Percentiles rank a stretch among this genome's conserved stretches.
Conservation (phyloP, 2,888 invertebrate species). For the Steinernema hermaphroditum region DNA sequence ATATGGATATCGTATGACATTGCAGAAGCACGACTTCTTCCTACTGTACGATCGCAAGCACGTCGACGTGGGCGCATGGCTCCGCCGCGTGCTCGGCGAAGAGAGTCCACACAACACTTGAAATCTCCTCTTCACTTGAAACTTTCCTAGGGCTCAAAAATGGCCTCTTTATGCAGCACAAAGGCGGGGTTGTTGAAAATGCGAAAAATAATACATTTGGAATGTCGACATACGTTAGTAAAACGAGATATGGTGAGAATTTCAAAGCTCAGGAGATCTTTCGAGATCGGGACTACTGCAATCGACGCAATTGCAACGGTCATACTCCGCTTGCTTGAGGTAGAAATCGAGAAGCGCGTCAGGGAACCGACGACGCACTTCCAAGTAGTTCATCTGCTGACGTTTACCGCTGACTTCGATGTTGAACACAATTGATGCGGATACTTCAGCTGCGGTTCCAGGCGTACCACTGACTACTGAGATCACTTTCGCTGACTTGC, state of each 20-base stretch:
- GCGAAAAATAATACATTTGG: no score
- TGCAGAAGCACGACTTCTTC: conserved; percentile 28
- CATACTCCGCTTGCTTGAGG: neutral
- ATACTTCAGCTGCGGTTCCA: neutral
- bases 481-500: neutral
- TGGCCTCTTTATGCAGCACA: no score
- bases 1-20: neutral
- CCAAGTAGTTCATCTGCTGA: neutral
- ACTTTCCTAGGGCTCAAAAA: no score
- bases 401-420: neutral
- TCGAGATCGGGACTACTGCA: no score
- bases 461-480: neutral
- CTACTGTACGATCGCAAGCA: conserved; percentile 16
- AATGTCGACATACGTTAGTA: no score
- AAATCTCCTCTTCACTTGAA: neutral
- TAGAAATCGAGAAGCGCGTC: neutral
- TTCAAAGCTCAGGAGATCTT: no score
- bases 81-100: neutral
- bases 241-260: no score
- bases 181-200: no score
- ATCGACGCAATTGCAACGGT: no score
- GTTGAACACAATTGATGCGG: neutral
- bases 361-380: neutral
- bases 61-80: conserved; percentile 15
- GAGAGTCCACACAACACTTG: neutral